Base-by-base conservation (phyloP, 2,888 invertebrate species). In the Myopa tessellatipennis region DNA sequence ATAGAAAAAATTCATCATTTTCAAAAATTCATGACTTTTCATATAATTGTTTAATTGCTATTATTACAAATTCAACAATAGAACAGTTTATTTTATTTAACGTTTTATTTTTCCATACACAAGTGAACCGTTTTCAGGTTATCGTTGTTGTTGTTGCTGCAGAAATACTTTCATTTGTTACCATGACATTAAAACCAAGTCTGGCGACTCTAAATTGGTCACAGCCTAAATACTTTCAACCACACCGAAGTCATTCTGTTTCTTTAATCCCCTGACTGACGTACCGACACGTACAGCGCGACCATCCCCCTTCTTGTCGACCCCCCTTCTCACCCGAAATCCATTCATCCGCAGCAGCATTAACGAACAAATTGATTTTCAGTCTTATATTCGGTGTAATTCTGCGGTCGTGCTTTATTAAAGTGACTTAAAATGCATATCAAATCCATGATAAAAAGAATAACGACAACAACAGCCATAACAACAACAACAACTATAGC, bases 281-380 rank as follows among this genome's bases (percentile, higher is more conserved):
- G 10, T 26, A n/a, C 26, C 26, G 26, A 26, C 26, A 26, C 26
- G 26, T 26, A 26, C 61, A 8, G n/a, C n/a, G n/a, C 61, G 3
- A 3, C 5, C 6, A 26, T 61, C 18, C 26, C 26, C 61, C n/a
- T 34, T 61, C 61, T 26, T 61, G 6, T 26, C 50, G 50, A 16
- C 55, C 14, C 38, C 16, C 61, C 16, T 12, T 38, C 34, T 12
- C 38, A 14, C 38, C 5, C 1, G 1, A 36, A 65, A 38, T 60
- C 45, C 38, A 60, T 10, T 10, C 36, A 45, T 52, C 69, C 45
- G 52, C 50, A 52, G 69, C 70, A 8, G 4, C 70, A 70, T 18
- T 34, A 36, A 55, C 55, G 70, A 14, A 26, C 50, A 70, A 70
- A 70, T 70, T 55, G 34, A 70, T 55, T 55, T 70, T 70, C 26